Conservation (phyloP, 2,888 invertebrate genomes). For the Leptura quadrifasciata region DNA sequence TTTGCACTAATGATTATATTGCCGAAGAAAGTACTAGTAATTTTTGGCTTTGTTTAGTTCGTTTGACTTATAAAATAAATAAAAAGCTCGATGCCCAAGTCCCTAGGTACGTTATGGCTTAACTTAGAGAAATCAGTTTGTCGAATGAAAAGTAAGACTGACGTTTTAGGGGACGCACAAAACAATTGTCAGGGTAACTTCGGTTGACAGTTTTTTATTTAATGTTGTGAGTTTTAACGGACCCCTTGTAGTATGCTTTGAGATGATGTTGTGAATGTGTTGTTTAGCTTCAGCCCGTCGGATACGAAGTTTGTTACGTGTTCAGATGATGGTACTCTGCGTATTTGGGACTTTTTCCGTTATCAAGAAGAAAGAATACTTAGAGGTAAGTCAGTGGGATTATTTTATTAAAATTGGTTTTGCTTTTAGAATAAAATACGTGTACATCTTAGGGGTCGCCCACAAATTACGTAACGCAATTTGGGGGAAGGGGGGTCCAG, state of each 20-base stretch:
- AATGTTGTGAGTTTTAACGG: constrained; percentile 37
- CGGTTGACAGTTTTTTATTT: constrained; percentile 39
- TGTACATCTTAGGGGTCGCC: too few relatives aligned
- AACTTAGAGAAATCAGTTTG: neutral
- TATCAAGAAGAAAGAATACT: constrained; percentile 97
- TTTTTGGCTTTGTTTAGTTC: constrained; percentile 32
- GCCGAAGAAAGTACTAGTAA: constrained; percentile 29
- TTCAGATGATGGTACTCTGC: constrained; percentile 98
- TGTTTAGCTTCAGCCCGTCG: constrained; percentile 95
- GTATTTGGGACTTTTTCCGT: constrained; percentile 99
- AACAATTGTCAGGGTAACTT: constrained; percentile 27
- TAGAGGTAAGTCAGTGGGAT: constrained; percentile 77
- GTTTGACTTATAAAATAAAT: constrained; percentile 35
- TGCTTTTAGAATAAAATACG: too few relatives aligned
- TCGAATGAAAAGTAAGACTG: neutral
- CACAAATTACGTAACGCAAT: too few relatives aligned
- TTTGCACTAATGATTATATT: constrained; percentile 60
- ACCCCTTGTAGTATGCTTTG: constrained; percentile 36
- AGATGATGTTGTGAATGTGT: constrained; percentile 50
- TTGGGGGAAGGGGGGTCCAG: too few relatives aligned
- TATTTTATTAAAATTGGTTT: constrained; percentile 8
- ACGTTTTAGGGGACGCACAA: neutral
- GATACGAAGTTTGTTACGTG: constrained; percentile 99
- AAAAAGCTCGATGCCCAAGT: constrained; percentile 39
- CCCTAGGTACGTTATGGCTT: constrained; percentile 2